A percentile compares a stretch with the other conserved stretches of the same genome.
Evolutionary conservation across 1,140 invertebrate genomes (phyloP).

Genomic region (Pteromalus puparum): DNA sequence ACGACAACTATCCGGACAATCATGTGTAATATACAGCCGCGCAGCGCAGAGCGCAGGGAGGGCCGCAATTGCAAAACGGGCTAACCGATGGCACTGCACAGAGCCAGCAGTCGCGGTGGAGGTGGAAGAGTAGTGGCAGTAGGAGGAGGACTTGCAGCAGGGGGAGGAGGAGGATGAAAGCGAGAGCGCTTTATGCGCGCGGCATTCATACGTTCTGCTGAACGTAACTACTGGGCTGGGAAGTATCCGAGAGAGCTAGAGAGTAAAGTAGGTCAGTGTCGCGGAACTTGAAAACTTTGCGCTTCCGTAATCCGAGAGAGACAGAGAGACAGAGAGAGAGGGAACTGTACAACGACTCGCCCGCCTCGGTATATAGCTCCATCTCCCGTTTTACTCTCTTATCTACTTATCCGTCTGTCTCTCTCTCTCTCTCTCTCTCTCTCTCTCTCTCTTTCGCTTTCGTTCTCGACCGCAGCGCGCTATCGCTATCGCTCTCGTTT

Average conservation of each 20-base stretch:
- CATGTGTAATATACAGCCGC: no score
- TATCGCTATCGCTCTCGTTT: conserved; percentile 45
- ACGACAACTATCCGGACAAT: no score
- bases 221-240: conserved; percentile 67
- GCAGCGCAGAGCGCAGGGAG: no score
- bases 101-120: neutral
- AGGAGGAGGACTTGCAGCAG: no score
- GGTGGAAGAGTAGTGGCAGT: conserved; percentile 15
- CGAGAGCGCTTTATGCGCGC: conserved; percentile 67
- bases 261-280: conserved; percentile 74
- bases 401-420: conserved; percentile 15
- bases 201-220: conserved; percentile 67
- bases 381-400: conserved; percentile 8
- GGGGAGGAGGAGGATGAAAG: conserved; percentile 60
- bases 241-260: conserved; percentile 59
- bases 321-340: conserved; percentile 63
- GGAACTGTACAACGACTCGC: conserved; percentile 57
- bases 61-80: conserved; percentile 45
- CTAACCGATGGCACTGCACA: conserved; percentile 25
- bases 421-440: neutral
- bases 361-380: neutral
- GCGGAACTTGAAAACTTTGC: conserved; percentile 75
- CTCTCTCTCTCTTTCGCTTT: neutral
- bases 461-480: neutral
- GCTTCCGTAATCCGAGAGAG: conserved; percentile 73